Evolutionary conservation across 2,888 invertebrate species (phyloP).

Genomic region (Hydrotaea diabolus): DNA sequence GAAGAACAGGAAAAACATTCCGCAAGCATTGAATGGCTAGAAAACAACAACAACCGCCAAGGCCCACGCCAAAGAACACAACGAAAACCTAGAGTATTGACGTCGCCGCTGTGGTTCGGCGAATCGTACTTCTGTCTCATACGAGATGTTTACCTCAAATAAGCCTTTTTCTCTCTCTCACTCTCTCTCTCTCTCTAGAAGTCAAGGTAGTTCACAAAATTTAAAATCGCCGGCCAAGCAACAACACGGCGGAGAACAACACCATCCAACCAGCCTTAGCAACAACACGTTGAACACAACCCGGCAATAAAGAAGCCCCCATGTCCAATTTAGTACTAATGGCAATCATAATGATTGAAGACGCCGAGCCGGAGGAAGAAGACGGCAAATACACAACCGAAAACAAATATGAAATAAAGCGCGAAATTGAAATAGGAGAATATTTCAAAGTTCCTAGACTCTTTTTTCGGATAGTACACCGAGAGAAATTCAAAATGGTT

Average conservation of each 20-base stretch:
- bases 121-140: neutral
- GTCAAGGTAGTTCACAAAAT: slow-evolving; percentile 61
- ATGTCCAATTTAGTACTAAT: neutral
- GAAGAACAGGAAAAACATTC: neutral
- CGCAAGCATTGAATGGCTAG: neutral
- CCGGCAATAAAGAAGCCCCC: neutral
- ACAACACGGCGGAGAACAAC: neutral
- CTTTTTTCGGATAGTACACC: neutral
- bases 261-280: neutral
- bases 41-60: neutral
- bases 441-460: neutral
- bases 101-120: neutral
- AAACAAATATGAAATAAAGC: neutral
- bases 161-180: neutral
- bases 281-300: neutral
- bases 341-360: neutral
- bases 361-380: neutral
- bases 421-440: neutral
- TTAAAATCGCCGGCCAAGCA: neutral
- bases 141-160: neutral
- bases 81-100: neutral
- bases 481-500: neutral
- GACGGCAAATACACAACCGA: neutral
- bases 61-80: neutral
- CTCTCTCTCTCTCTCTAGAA: slow-evolving; percentile 42